Conservation (phyloP, 2,888 invertebrate genomes). For the Phyto melanocephala region DNA sequence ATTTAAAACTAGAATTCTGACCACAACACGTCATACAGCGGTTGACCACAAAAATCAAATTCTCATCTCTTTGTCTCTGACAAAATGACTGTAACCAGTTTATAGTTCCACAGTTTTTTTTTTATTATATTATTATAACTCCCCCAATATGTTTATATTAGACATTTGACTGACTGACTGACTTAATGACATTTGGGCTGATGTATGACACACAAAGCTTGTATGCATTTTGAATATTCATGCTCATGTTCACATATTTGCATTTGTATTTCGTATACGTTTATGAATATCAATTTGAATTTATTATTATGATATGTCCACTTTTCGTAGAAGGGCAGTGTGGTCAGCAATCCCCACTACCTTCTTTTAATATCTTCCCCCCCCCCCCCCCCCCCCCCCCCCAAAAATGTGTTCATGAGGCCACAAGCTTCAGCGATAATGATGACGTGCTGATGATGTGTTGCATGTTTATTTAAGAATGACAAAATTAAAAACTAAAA, state of each 20-base stretch:
- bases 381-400: no score
- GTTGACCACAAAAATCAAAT: constrained; percentile 57
- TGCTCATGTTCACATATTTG: not conserved
- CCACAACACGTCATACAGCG: constrained; percentile 63
- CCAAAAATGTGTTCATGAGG: no score
- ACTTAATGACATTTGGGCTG: constrained; percentile 61
- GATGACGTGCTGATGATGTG: constrained; percentile 46
- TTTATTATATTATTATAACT: not conserved
- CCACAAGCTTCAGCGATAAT: not conserved
- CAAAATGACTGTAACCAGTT: not conserved
- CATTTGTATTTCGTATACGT: not conserved
- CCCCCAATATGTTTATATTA: not conserved
- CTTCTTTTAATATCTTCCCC: no score
- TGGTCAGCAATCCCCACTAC: not conserved
- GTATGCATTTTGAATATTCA: constrained; percentile 16
- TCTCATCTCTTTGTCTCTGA: constrained; percentile 8
- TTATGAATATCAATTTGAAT: constrained; percentile 49
- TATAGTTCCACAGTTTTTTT: not conserved
- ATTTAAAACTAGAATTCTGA: constrained; percentile 54
- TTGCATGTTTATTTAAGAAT: constrained; percentile 45
- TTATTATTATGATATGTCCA: constrained; percentile 34
- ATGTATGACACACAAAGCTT: constrained; percentile 45
- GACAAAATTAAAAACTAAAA: not conserved
- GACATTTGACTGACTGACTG: constrained; percentile 54
- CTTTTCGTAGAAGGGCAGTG: not conserved